These are phyloP conservation scores for Eudasyphora cyanicolor DNA, from an alignment of 2,888 invertebrate species.

Conservation along the genomic window DNA sequence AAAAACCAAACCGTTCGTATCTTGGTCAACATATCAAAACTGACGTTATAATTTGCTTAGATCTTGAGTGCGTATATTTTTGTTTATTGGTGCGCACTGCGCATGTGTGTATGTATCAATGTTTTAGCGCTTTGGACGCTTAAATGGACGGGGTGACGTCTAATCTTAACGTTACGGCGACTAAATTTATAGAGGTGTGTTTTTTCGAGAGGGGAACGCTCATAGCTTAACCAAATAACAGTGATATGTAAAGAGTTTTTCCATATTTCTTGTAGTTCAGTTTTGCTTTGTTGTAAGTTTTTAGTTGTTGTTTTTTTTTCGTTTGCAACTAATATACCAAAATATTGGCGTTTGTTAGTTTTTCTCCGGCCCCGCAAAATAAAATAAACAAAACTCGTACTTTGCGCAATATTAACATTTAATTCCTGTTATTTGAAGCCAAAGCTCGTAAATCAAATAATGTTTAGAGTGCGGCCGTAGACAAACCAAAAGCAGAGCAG, in stretches of 20 bases:
- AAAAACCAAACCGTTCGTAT: neutral
- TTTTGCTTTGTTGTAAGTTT: no score
- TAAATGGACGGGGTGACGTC: slow-evolving; percentile 46
- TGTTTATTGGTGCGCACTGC: no score
- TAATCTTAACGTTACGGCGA: slow-evolving; percentile 6
- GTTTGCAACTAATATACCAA: slow-evolving; percentile 54
- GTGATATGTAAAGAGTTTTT: neutral
- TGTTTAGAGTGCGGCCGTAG: no score
- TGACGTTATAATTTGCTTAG: slow-evolving; percentile 38
- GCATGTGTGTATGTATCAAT: slow-evolving; percentile 43
- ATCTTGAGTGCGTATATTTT: slow-evolving; percentile 29
- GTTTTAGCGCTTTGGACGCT: slow-evolving; percentile 58
- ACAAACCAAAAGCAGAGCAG: neutral
- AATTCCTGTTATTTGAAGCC: slow-evolving; percentile 63
- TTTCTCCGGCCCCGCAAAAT: neutral
- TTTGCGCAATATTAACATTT: slow-evolving; percentile 65
- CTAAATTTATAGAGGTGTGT: slow-evolving; percentile 51
- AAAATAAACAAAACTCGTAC: slow-evolving; percentile 21
- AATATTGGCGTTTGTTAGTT: slow-evolving; percentile 32
- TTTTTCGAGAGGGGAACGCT: neutral
- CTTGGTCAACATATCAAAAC: slow-evolving; percentile 32
- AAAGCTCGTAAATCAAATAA: slow-evolving; percentile 65
- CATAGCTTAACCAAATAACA: neutral
- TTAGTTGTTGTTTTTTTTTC: neutral
- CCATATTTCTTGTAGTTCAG: neutral